These are phyloP conservation scores for Syndactyla subalaris DNA, from an alignment of 2,797 vertebrate genomes.

Conservation along the genomic window DNA sequence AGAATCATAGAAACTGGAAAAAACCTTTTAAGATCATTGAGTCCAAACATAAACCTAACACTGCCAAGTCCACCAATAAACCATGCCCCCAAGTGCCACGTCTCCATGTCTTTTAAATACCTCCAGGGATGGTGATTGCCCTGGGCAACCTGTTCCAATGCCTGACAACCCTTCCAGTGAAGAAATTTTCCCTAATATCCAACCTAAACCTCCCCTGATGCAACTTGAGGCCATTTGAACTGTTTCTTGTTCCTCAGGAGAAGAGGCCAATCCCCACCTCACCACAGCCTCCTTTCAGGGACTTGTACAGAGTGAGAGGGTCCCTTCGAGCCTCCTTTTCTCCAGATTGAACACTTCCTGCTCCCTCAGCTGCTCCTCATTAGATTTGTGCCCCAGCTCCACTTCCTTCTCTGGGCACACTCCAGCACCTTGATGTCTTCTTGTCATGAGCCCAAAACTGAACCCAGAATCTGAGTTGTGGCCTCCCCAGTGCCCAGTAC, in stretches of 20 bases:
- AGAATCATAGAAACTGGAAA: not conserved
- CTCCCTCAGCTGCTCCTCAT: not conserved
- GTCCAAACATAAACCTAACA: not conserved
- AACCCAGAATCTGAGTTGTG: not conserved
- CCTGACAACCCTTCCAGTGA: not conserved
- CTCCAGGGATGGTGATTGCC: not conserved
- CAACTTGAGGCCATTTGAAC: rapidly evolving
- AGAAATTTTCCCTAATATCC: not conserved
- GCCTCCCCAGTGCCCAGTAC: not conserved
- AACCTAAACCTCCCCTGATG: not conserved
- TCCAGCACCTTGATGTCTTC: not conserved
- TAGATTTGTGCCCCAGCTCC: not conserved
- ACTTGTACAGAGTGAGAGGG: not conserved
- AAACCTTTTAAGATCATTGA: not conserved
- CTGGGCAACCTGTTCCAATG: not conserved
- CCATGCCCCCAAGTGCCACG: rapidly evolving
- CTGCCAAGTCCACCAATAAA: not conserved
- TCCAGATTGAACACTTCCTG: not conserved
- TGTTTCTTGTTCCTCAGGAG: not conserved
- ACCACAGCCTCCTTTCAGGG: not conserved
- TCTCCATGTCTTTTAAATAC: not conserved
- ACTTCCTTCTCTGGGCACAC: rapidly evolving
- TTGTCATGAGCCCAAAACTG: not conserved
- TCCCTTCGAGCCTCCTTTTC: not conserved
- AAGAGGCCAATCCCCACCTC: rapidly evolving